Base-by-base conservation (phyloP, 2,888 invertebrate species). In the Pemphredon lugubris region DNA sequence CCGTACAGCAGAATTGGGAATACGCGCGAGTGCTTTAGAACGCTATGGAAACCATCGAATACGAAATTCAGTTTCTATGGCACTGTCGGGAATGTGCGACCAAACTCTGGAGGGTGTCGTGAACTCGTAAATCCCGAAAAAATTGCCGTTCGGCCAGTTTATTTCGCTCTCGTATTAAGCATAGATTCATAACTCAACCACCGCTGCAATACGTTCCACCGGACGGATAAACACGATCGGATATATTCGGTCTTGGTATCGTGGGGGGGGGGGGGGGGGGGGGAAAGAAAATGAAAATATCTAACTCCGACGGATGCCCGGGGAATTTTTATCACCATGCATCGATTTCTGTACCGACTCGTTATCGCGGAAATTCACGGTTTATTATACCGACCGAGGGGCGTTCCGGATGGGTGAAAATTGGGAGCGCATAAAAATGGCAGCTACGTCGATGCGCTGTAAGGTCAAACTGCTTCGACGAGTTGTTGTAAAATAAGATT, bases 221-320 rank as follows among this genome's bases (percentile, higher is more conserved):
- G 51, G 61, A 69, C 68, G 75, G 64, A 78, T 79, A 79, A 79
- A 79, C 78, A 78, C 69, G 70, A 79, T 75, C 72, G 68, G 73
- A 78, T 73, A 76, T 71, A 58, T 51, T 50, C 45, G 18, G 39
- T n/a, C 32, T 40, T 23, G 37, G 32, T 23, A 51, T 51, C 66
- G 51, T 26, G 34, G 20, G 26, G n/a, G n/a, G n/a, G n/a, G n/a
- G n/a, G n/a, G n/a, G n/a, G n/a, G n/a, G n/a, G n/a, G n/a, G n/a
- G n/a, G n/a, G n/a, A n/a, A 40, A 18, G 44, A 55, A 34, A n/a
- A 34, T 9, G n/a, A n/a, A 39, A 11, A n/a, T n/a, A 13, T 23
- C n/a, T 39, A 18, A 3, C 32, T 18, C 37, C 37, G 7, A 1
- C 37, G 13, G 6, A n/a, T 11, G 18, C 40, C 18, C 32, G 30